Evolutionary conservation across 2,888 invertebrate species (phyloP).

Genomic region (Erannis defoliaria): DNA sequence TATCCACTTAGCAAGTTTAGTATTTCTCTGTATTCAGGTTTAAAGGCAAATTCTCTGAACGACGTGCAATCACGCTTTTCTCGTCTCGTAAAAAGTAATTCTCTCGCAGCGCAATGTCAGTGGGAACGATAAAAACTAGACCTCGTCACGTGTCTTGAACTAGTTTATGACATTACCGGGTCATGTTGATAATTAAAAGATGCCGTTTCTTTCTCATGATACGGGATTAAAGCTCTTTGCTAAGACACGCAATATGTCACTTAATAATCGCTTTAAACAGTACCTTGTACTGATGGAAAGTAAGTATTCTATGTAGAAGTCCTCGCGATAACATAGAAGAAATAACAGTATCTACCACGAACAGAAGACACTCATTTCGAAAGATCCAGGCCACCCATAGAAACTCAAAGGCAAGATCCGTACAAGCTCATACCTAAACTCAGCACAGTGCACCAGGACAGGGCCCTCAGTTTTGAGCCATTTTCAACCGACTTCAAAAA

Average conservation of each 20-base stretch:
- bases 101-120: conserved; percentile 7
- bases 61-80: background rate
- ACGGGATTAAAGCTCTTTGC: background rate
- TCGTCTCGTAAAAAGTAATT: background rate
- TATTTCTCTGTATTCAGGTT: background rate
- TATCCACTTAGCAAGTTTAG: background rate
- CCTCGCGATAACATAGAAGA: no score
- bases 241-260: background rate
- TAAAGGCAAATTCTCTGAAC: background rate
- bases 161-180: conserved; percentile 12
- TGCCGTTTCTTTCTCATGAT: conserved; percentile 3
- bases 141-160: conserved; percentile 8
- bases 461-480: no score
- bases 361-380: no score
- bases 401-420: no score
- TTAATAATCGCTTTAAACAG: background rate
- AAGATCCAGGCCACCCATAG: no score
- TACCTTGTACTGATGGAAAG: no score
- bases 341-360: no score
- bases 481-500: no score
- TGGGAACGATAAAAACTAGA: conserved; percentile 1
- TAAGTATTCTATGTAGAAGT: no score
- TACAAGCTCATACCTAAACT: no score
- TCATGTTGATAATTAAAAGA: conserved; percentile 14
- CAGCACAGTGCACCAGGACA: no score